phyloP scores from a whole-genome alignment of 2,797 vertebrate genomes.

The Vultur gryphus region DNA sequence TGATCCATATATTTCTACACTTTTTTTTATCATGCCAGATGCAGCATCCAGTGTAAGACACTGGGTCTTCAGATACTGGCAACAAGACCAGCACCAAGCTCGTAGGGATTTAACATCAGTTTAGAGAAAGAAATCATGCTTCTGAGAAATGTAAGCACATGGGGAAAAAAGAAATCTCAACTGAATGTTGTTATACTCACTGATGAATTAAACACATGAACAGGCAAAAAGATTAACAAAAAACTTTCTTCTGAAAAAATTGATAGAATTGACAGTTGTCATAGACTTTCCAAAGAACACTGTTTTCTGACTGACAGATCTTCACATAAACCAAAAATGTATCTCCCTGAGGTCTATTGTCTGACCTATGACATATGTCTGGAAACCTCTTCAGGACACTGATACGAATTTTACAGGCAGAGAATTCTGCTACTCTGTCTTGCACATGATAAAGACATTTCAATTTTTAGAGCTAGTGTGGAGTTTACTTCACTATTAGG shows the following conservation, averaged over 20 bases:
- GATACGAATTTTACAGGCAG: background rate
- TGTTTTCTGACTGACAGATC: background rate
- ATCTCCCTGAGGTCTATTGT: background rate
- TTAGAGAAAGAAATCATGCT: background rate
- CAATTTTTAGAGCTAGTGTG: background rate
- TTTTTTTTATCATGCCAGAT: background rate
- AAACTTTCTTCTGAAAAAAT: background rate
- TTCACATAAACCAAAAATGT: background rate
- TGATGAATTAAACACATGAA: background rate
- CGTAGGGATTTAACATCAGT: background rate
- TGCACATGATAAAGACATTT: background rate
- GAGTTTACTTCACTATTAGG: background rate
- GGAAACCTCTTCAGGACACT: background rate
- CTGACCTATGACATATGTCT: background rate
- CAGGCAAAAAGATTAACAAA: background rate
- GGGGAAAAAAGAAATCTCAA: background rate
- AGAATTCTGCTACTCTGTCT: background rate
- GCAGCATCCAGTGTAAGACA: background rate
- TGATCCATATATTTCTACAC: background rate
- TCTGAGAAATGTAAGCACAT: background rate
- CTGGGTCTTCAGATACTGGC: background rate
- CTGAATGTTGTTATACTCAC: background rate
- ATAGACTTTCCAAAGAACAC: background rate
- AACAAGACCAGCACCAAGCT: background rate
- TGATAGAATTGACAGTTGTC: background rate